A percentile compares a stretch with the other conserved stretches of the same genome.
phyloP scores from a whole-genome alignment of 2,888 invertebrate genomes.

The Clitarchus hookeri region DNA sequence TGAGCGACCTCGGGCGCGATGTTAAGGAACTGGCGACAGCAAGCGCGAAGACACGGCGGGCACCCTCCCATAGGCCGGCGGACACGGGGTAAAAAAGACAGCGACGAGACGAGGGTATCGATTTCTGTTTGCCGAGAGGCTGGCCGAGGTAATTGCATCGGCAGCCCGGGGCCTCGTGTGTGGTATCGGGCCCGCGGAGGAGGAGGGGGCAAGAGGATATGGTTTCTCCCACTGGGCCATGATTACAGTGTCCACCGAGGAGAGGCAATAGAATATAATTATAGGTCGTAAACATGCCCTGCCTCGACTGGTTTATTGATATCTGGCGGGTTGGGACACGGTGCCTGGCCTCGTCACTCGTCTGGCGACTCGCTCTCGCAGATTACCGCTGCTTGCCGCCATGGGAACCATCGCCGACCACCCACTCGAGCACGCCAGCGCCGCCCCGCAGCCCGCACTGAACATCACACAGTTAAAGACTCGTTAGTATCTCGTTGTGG shows the following conservation, averaged over 20 bases:
- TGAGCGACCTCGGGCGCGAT: not conserved
- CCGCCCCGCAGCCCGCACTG: no score
- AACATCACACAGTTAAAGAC: no score
- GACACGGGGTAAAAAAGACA: not conserved
- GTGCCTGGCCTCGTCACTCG: not conserved
- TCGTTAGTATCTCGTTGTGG: no score
- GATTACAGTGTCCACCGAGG: constrained; percentile 6
- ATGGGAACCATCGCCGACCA: not conserved
- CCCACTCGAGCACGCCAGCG: not conserved
- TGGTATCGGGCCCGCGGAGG: not conserved
- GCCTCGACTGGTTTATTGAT: constrained; percentile 11
- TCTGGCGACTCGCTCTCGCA: not conserved
- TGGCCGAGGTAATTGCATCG: not conserved
- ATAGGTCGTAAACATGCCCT: constrained; percentile 4
- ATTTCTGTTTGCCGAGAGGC: constrained; percentile 7
- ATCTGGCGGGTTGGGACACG: not conserved
- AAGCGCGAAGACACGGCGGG: not conserved
- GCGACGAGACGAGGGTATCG: not conserved
- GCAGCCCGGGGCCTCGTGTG: not conserved
- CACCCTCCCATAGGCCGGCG: no score
- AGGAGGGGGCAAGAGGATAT: not conserved
- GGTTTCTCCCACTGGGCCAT: not conserved
- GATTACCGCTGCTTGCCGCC: no score
- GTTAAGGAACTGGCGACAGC: not conserved
- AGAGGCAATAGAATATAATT: not conserved